A percentile compares a stretch with the other conserved stretches of the same genome.
Evolutionary conservation across 2,888 invertebrate species (phyloP).

Genomic region (Spisula subtruncata): DNA sequence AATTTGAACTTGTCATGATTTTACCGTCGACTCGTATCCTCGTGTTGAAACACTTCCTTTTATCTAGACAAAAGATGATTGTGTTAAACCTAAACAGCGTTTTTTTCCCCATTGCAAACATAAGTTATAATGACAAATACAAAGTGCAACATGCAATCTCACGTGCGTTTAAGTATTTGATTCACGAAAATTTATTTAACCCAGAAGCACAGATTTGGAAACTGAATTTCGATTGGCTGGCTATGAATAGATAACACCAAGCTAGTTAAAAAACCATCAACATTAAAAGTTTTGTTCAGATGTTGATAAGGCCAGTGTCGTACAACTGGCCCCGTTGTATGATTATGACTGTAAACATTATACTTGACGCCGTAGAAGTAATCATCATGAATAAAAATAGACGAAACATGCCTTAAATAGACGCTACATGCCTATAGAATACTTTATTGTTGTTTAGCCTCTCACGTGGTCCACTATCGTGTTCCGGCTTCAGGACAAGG

Average conservation of each 20-base stretch:
- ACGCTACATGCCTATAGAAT: neutral
- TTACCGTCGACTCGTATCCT: constrained; percentile 20
- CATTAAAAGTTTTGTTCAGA: neutral
- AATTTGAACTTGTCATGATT: constrained; percentile 1
- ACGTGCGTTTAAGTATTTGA: neutral
- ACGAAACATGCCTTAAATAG: neutral
- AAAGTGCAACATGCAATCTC: neutral
- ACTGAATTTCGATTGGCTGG: neutral
- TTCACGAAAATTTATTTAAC: neutral
- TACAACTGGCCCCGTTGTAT: neutral
- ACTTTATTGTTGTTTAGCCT: neutral
- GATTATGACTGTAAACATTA: neutral
- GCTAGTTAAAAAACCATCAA: no score
- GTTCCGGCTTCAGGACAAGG: neutral
- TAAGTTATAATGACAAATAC: neutral
- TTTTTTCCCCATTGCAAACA: neutral
- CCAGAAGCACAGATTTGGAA: neutral
- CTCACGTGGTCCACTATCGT: neutral
- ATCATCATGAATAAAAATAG: neutral
- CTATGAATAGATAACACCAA: neutral
- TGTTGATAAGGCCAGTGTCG: neutral
- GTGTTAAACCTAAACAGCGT: neutral
- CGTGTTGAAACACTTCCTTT: constrained; percentile 9
- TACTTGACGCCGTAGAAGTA: neutral
- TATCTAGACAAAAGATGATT: neutral